A percentile compares a stretch with the other conserved stretches of the same genome.
Conservation (phyloP, 2,113 vertebrate species). For the Onychorhynchus coronatus region DNA sequence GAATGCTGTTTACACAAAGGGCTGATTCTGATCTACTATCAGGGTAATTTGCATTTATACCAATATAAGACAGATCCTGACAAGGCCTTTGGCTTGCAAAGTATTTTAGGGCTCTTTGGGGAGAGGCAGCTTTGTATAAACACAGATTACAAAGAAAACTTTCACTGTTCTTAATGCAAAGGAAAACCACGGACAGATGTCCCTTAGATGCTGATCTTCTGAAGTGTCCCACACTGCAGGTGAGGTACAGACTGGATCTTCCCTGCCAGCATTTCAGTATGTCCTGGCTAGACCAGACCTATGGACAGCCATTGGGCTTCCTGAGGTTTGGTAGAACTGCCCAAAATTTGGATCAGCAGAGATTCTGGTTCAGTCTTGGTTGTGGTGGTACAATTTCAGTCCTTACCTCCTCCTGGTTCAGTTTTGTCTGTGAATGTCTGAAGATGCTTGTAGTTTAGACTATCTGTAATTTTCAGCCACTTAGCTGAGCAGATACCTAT, state of each 20-base stretch:
- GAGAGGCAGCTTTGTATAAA: conserved; percentile 1
- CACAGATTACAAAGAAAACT: neutral
- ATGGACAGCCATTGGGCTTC: neutral
- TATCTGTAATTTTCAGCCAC: neutral
- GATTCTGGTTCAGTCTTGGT: neutral
- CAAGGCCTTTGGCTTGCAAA: neutral
- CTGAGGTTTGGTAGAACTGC: neutral
- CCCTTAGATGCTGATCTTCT: conserved; percentile 4
- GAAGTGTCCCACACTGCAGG: neutral
- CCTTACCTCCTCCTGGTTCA: neutral
- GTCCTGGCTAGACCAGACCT: neutral
- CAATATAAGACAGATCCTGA: neutral
- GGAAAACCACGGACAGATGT: neutral
- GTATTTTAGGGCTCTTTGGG: neutral
- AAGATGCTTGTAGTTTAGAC: neutral
- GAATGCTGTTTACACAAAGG: conserved; percentile 32
- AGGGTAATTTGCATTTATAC: conserved; percentile 5
- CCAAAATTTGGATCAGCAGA: neutral
- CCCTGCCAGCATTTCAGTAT: neutral
- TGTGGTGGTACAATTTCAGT: neutral
- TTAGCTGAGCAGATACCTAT: neutral
- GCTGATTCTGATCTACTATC: conserved; percentile 11
- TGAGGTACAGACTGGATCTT: neutral
- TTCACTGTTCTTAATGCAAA: neutral
- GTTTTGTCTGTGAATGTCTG: neutral